Evolutionary conservation across 92 coral and sea anemone genomes (phyloP).

Genomic region (Zoanthus solanderi): DNA sequence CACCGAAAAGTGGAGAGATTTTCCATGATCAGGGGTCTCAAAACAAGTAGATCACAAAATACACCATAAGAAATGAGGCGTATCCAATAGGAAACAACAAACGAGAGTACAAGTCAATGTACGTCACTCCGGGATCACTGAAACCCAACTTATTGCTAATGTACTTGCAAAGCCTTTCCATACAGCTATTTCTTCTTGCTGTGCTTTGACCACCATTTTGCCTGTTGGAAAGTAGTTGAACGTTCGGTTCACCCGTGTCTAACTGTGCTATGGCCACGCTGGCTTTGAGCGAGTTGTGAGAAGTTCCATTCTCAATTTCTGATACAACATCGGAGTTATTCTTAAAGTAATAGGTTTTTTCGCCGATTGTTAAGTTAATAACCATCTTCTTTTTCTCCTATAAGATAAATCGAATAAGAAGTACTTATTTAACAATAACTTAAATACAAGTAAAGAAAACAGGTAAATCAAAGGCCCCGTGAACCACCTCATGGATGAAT

Average conservation of each 20-base stretch:
- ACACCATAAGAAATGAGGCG: constrained; percentile 73
- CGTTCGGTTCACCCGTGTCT: neutral
- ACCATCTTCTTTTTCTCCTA: constrained; percentile 75
- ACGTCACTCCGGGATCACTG: constrained; percentile 66
- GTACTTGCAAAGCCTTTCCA: neutral
- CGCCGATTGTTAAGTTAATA: constrained; percentile 76
- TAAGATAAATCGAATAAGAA: neutral
- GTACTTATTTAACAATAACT: neutral
- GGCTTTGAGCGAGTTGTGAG: constrained; percentile 25
- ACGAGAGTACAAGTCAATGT: constrained; percentile 85
- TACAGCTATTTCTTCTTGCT: neutral
- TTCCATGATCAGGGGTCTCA: neutral
- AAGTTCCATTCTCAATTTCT: constrained; percentile 78
- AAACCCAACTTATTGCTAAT: constrained; percentile 15
- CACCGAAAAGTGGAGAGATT: neutral
- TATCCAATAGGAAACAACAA: constrained; percentile 81
- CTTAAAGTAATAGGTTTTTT: constrained; percentile 71
- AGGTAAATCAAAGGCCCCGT: too few relatives aligned
- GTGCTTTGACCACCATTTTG: neutral
- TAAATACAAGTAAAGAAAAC: too few relatives aligned
- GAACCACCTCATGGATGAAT: too few relatives aligned
- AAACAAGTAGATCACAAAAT: constrained; percentile 74
- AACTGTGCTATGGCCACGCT: neutral
- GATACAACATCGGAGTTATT: constrained; percentile 47
- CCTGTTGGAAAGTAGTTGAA: neutral